Conservation (phyloP, 1,140 invertebrate genomes). For the Drosophila auraria region DNA sequence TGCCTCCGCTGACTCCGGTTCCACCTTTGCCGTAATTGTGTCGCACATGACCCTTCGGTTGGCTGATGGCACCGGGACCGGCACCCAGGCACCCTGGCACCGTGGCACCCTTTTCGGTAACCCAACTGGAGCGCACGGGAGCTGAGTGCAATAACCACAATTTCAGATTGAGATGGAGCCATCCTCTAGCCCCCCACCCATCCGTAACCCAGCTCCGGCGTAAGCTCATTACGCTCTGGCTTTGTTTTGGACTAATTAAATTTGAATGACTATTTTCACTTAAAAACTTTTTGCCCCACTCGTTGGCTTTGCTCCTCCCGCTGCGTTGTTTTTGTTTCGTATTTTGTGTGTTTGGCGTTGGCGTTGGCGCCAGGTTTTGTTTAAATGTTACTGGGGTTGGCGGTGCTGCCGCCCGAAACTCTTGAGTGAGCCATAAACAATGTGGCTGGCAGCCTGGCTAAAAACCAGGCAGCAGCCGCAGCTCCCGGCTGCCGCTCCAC, state of each 20-base stretch:
- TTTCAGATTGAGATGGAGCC: conserved; percentile 73
- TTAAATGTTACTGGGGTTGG: conserved; percentile 56
- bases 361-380: conserved; percentile 56
- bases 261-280: conserved; percentile 84
- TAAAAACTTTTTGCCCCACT: conserved; percentile 75
- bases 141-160: conserved; percentile 75
- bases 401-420: conserved; percentile 36
- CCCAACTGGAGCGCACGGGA: conserved; percentile 23
- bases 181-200: background rate
- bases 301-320: conserved; percentile 32
- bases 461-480: conserved; percentile 25
- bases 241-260: conserved; percentile 84
- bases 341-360: conserved; percentile 22
- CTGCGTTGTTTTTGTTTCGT: conserved; percentile 29
- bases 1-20: conserved; percentile 59
- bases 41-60: conserved; percentile 71
- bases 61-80: conserved; percentile 20
- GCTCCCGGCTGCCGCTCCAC: conserved; percentile 17
- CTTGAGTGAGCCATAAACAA: conserved; percentile 80
- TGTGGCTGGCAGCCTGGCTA: conserved; percentile 43
- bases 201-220: conserved; percentile 51
- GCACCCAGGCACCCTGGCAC: background rate
- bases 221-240: conserved; percentile 83
- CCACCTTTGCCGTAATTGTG: conserved; percentile 79
- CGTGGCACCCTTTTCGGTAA: conserved; percentile 56